Base-by-base conservation (phyloP, 2,888 invertebrate genomes). In the Drosophila neotestacea region DNA sequence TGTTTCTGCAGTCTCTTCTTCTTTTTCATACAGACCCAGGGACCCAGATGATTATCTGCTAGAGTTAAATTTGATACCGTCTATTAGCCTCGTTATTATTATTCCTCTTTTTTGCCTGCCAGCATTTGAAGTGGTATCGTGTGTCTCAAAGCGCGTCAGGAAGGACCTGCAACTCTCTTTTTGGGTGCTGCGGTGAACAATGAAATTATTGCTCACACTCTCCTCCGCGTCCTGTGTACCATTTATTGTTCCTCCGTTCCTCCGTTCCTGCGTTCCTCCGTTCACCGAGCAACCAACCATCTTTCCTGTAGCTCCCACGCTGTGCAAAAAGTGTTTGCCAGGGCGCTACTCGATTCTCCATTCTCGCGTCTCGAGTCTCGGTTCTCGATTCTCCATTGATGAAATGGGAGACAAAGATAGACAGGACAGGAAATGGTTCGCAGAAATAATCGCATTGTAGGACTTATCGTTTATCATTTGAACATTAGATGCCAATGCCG, bases 81-180 rank as follows among this genome's bases (percentile, higher is more conserved):
- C 91, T 91, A 91, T 91, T 91, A 91, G 91, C 91, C 85, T 85
- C 83, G 86, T 85, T 88, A 81, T 90, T 90, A 90, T 90, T 90
- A 22, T 22, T 22, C 22, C 83, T 81, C 16, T 16, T 16, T 16
- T 81, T 84, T 81, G 52, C 42, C 55, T 60, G 66, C 27, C 50
- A 62, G 59, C 76, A 85, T 91, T 89, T 91, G 91, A 91, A 89
- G 91, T 90, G 81, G 89, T 91, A 88, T 91, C 91, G 82, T 81
- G 84, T 91, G 81, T 83, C 89, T 80, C 84, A 81, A 87, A 79
- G 79, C 62, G 62, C 67, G 65, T 38, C 68, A 77, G 54, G 22
- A 22, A 22, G 22, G 60, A 68, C 68, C 64, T 54, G 50, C 50
- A 16, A 13, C 48, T 16, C 63, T 27, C 50, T 22, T 22, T 22